Base-by-base conservation (phyloP, 2,113 vertebrate genomes). In the Upupa epops region DNA sequence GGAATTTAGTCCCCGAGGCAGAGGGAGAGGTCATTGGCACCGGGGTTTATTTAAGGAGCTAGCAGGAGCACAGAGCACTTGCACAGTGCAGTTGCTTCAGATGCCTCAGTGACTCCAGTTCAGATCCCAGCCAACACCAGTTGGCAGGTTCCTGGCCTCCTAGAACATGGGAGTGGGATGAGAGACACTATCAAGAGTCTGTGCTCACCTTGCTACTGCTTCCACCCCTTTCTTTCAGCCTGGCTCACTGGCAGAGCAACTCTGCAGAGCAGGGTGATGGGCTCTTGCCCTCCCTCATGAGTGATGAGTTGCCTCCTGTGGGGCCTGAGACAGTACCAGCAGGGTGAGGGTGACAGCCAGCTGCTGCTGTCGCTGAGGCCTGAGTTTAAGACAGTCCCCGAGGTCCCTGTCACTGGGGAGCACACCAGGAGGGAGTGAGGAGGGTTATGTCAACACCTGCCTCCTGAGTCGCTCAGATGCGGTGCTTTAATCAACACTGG, bases 311-410 rank as follows among this genome's bases (percentile, higher is more conserved):
- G 6, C 48, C 31, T 69, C n/a, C n/a, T 48, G 46, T 59, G 56
- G 25, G 49, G 36, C 34, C 42, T 49, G 19, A 22, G 34, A 75
- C 45, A 55, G 28, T 25, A 4, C 52, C 25, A 42, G 28, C 42
- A 36, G 63, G 42, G 37, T 0, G 0, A 54, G 64, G n/a, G n/a
- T n/a, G n/a, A n/a, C n/a, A 63, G 71, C 31, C 56, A 45, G 56
- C 61, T 7, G 31, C 34, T 66, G 58, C 58, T 26, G 37, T 32
- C 65, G 40, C 34, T 34, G 21, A 77, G 32, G 28, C 32, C 17
- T 4, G 0, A 20, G 10, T 36, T 59, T 75, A 34, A 63, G 56
- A 28, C 28, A 40, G 72, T 61, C 31, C 32, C 56, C 60, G 32
- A 54, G n/a, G 13, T 37, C 64, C 51, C 66, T 69, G 24, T 65